A percentile compares a stretch with the other conserved stretches of the same genome.
Conservation (phyloP, 2,888 invertebrate species). For the Eristalinus sepulchralis region DNA sequence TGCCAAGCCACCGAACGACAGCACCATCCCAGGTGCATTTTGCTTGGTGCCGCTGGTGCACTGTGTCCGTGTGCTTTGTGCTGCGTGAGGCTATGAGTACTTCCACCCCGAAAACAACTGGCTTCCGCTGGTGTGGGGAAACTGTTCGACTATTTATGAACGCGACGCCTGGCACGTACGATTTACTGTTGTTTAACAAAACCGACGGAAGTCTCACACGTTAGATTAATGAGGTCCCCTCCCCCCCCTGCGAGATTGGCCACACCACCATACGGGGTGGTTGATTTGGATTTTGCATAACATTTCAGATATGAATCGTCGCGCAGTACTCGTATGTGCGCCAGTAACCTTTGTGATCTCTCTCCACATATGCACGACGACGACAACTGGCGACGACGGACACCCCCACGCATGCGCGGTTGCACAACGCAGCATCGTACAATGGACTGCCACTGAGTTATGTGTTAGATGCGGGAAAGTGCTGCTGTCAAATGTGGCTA, state of each 20-base stretch:
- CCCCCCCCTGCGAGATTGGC: not conserved
- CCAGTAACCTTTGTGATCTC: slow-evolving; percentile 63
- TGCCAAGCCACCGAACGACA: not conserved
- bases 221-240: slow-evolving; percentile 47
- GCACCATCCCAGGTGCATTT: not conserved
- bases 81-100: not conserved
- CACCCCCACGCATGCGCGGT: not conserved
- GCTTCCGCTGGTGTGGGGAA: slow-evolving; percentile 2
- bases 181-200: slow-evolving; percentile 60
- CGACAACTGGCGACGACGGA: not conserved
- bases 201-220: slow-evolving; percentile 61
- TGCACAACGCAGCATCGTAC: not conserved
- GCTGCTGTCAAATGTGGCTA: not conserved
- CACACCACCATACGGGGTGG: not conserved
- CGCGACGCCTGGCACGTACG: slow-evolving; percentile 41
- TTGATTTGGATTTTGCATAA: slow-evolving; percentile 45
- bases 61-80: not conserved
- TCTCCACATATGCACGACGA: slow-evolving; percentile 26
- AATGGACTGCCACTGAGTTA: not conserved
- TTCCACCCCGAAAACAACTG: not conserved
- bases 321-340: slow-evolving; percentile 35
- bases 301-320: slow-evolving; percentile 46
- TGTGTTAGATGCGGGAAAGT: not conserved
- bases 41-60: not conserved
- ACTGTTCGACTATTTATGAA: slow-evolving; percentile 21